These are phyloP conservation scores for Cepaea hortensis DNA, from an alignment of 2,888 invertebrate species.

Conservation along the genomic window DNA sequence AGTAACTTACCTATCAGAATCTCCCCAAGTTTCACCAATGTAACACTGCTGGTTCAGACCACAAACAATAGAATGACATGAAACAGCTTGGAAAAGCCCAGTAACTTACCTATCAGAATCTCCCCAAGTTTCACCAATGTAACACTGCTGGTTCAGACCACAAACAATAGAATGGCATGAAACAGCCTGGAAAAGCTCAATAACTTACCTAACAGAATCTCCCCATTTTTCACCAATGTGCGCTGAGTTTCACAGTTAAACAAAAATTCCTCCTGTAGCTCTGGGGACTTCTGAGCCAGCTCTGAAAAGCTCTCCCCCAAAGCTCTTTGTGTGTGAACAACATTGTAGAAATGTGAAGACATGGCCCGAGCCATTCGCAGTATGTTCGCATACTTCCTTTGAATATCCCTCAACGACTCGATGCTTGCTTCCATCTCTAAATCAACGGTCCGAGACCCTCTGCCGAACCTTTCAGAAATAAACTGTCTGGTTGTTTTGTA, in stretches of 20 bases:
- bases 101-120: conserved; percentile 81
- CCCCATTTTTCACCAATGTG: conserved; percentile 93
- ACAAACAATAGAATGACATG: no score
- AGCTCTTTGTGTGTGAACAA: conserved; percentile 89
- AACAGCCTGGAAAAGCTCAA: not conserved
- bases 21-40: conserved; percentile 94
- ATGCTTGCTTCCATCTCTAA: conserved; percentile 94
- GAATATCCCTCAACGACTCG: conserved; percentile 93
- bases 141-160: not conserved
- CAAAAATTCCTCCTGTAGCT: conserved; percentile 93
- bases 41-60: conserved; percentile 67
- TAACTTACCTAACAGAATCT: conserved; percentile 83
- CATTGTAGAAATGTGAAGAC: conserved; percentile 90
- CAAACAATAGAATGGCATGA: no score
- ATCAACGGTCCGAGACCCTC: conserved; percentile 78
- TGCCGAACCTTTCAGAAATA: conserved; percentile 96
- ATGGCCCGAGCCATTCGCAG: conserved; percentile 90
- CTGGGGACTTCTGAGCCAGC: conserved; percentile 95
- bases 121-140: conserved; percentile 95
- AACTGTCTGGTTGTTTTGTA: conserved; percentile 98
- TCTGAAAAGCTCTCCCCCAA: conserved; percentile 94
- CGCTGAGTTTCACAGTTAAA: conserved; percentile 97
- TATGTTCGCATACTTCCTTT: conserved; percentile 88
- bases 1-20: conserved; percentile 81
- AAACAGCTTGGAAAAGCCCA: not conserved